These are phyloP conservation scores for Ceyx cyanopectus DNA, from an alignment of 2,113 vertebrate species.

Conservation along the genomic window DNA sequence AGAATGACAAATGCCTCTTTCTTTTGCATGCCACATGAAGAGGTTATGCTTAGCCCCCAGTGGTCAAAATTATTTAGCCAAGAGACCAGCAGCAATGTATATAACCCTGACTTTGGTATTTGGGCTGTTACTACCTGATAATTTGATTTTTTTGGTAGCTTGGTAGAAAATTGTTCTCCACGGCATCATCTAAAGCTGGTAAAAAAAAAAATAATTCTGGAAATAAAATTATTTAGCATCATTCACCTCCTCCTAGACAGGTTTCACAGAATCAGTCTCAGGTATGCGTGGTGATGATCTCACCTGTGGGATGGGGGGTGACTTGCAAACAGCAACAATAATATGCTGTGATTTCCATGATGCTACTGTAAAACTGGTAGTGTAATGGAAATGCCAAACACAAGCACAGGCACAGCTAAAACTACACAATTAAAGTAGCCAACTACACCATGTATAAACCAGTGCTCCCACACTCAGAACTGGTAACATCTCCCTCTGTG, in stretches of 20 bases:
- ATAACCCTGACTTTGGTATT: conserved; percentile 57
- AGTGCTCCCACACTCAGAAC: not conserved
- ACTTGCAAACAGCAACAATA: not conserved
- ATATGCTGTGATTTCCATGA: not conserved
- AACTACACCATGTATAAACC: not conserved
- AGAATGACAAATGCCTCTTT: conserved; percentile 84
- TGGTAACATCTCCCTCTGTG: not conserved
- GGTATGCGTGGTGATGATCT: rapidly evolving
- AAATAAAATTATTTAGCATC: not conserved
- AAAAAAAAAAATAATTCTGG: conserved; percentile 11
- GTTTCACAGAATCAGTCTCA: not conserved
- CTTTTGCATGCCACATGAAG: conserved; percentile 74
- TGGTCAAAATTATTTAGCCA: conserved; percentile 63
- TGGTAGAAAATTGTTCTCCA: not conserved
- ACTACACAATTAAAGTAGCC: not conserved
- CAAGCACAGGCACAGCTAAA: not conserved
- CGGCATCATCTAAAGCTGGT: not conserved
- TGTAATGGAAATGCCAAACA: not conserved
- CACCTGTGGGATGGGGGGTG: not conserved
- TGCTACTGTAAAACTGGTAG: not conserved
- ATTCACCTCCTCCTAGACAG: not conserved
- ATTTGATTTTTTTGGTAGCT: conserved; percentile 38
- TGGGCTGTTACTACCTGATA: conserved; percentile 18
- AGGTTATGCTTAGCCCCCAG: conserved; percentile 64
- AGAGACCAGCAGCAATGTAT: conserved; percentile 27